Evolutionary conservation across 2,888 invertebrate genomes (phyloP).

Genomic region (Gnatocerus cornutus): DNA sequence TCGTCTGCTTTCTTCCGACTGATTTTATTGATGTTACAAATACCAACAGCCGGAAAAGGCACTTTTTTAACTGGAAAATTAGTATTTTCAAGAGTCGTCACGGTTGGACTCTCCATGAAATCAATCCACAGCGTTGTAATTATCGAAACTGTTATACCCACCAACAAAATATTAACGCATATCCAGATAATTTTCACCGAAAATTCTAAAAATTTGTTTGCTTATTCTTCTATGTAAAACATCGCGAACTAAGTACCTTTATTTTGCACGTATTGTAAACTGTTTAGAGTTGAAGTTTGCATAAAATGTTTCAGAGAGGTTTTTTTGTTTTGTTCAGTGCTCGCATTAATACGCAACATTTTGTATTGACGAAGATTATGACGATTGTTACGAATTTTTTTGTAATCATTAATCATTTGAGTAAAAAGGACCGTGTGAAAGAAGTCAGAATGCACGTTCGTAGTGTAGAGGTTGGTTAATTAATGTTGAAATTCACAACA

Average conservation of each 20-base stretch:
- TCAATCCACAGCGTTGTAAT: constrained; percentile 50
- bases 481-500: too few relatives aligned
- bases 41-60: constrained; percentile 77
- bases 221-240: neutral
- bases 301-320: neutral
- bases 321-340: too few relatives aligned
- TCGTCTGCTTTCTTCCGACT: constrained; percentile 69
- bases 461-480: too few relatives aligned
- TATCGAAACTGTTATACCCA: constrained; percentile 45
- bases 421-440: too few relatives aligned
- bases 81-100: constrained; percentile 72
- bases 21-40: constrained; percentile 78
- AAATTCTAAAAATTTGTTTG: neutral
- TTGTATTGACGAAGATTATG: too few relatives aligned
- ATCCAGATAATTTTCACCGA: constrained; percentile 46
- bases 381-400: too few relatives aligned
- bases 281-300: neutral
- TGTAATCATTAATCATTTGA: too few relatives aligned
- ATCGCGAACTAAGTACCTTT: constrained; percentile 65
- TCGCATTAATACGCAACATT: too few relatives aligned
- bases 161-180: constrained; percentile 42
- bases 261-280: constrained; percentile 3
- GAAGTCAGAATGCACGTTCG: too few relatives aligned
- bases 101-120: constrained; percentile 66
- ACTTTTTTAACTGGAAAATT: constrained; percentile 75